Percentiles rank a stretch among this genome's conserved stretches.
Evolutionary conservation across 1,140 invertebrate genomes (phyloP).

Genomic region (Ooceraea biroi): DNA sequence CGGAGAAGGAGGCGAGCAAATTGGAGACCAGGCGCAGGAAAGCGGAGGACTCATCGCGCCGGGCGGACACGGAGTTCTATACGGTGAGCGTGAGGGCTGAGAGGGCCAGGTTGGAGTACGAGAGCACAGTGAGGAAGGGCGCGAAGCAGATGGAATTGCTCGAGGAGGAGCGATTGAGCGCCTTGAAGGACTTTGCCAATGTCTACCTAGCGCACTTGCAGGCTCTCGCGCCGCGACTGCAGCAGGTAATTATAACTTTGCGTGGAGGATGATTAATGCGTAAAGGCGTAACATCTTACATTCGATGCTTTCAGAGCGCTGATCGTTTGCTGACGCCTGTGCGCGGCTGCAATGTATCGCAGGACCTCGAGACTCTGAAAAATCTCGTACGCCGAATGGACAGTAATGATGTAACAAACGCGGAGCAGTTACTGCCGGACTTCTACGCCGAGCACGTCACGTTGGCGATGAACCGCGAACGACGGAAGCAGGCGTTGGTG

Average conservation of each 20-base stretch:
- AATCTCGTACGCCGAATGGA: slow-evolving; percentile 88
- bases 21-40: slow-evolving; percentile 95
- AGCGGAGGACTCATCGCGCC: slow-evolving; percentile 95
- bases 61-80: slow-evolving; percentile 97
- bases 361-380: slow-evolving; percentile 90
- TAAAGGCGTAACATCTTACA: too few species aligned
- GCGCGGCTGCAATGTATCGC: slow-evolving; percentile 89
- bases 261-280: background rate
- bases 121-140: slow-evolving; percentile 94
- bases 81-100: slow-evolving; percentile 95
- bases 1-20: slow-evolving; percentile 91
- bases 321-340: slow-evolving; percentile 91
- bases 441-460: slow-evolving; percentile 98
- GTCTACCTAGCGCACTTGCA: slow-evolving; percentile 93
- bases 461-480: slow-evolving; percentile 96
- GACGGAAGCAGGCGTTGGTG: slow-evolving; percentile 93
- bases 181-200: slow-evolving; percentile 92
- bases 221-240: slow-evolving; percentile 91
- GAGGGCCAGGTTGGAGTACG: slow-evolving; percentile 96
- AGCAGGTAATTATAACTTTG: slow-evolving; percentile 77
- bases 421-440: slow-evolving; percentile 95
- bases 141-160: slow-evolving; percentile 92
- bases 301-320: slow-evolving; percentile 87
- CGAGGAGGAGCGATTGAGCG: slow-evolving; percentile 95
- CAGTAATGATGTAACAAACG: slow-evolving; percentile 77